Evolutionary conservation across 2,888 invertebrate genomes (phyloP), one percentile per base, ranked within the genome.

Genomic region (Trissolcus japonicus): DNA sequence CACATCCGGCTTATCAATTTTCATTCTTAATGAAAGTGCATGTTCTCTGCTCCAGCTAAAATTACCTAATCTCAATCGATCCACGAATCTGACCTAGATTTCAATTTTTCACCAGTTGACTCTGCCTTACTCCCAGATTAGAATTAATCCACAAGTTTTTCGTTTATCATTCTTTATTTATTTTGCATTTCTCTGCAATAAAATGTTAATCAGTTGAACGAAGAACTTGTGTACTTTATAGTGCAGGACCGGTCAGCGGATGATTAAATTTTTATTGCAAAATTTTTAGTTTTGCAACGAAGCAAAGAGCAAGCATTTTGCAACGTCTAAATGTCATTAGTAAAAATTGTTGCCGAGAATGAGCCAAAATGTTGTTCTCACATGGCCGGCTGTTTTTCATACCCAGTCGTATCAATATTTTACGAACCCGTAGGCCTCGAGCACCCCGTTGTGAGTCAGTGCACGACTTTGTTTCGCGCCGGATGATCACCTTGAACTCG

Each of bases 401-500:
- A n/a, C 35, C 53, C 35, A 35, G 9, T 41, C 9, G 65, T 74
- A 60, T 72, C 55, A 41, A 67, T 54, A 16, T 55, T 79, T 79
- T 73, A 74, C 59, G 46, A 73, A 63, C 69, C 57, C 55, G 59
- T 55, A 74, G 69, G 41, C 79, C 76, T 79, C 73, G 76, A 63
- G 48, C 54, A 19, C 55, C 57, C 43, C 53, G 43, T 48, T 25
- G 63, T 78, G 81, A 81, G 78, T 82, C 80, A 79, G 65, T 67
- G 48, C 50, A 62, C 61, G 46, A 74, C 69, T 82, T 80, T 78
- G 79, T 79, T 54, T 53, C 51, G 46, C 67, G 61, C 21, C 68
- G 78, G 66, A 57, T 16, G 82, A 77, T 83, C 67, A 79, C 83
- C 83, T 84, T 84, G 84, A 82, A 82, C 79, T 78, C 79, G 72